Conservation (phyloP, 2,888 invertebrate species). For the Sarcophaga subvicina region DNA sequence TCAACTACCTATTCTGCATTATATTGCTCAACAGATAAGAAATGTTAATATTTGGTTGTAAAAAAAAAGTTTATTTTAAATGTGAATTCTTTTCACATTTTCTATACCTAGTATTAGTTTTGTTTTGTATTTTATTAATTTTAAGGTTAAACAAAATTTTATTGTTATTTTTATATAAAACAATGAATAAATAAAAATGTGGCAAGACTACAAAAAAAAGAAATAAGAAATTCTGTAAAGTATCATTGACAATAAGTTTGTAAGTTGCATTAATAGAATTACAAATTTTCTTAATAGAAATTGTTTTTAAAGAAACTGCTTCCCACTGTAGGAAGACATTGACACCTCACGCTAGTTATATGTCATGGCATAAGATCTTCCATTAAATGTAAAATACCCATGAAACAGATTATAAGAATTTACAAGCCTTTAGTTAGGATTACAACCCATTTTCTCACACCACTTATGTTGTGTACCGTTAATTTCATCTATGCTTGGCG, state of each 20-base stretch:
- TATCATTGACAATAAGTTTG: not conserved
- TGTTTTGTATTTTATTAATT: slow-evolving; percentile 62
- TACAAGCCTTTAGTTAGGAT: too few species aligned
- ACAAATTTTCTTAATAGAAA: too few species aligned
- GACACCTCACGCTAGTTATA: too few species aligned
- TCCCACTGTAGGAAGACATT: too few species aligned
- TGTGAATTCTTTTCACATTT: slow-evolving; percentile 1
- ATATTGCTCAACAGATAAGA: slow-evolving; percentile 33
- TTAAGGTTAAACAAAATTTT: slow-evolving; percentile 55
- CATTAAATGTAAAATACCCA: too few species aligned
- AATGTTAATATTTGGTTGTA: slow-evolving; percentile 38
- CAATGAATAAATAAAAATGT: slow-evolving; percentile 18
- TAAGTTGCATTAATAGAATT: too few species aligned
- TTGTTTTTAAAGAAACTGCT: too few species aligned
- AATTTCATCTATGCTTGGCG: too few species aligned
- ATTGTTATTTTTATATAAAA: slow-evolving; percentile 37
- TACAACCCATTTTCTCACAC: too few species aligned
- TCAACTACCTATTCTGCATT: slow-evolving; percentile 17
- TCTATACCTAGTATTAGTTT: slow-evolving; percentile 58
- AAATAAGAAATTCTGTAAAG: slow-evolving; percentile 9
- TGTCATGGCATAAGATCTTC: too few species aligned
- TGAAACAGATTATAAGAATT: too few species aligned
- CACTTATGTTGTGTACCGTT: too few species aligned
- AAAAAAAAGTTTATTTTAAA: slow-evolving; percentile 30
- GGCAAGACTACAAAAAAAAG: slow-evolving; percentile 25